Conservation (phyloP, 2,797 vertebrate species). For the Naso thynnoides region DNA sequence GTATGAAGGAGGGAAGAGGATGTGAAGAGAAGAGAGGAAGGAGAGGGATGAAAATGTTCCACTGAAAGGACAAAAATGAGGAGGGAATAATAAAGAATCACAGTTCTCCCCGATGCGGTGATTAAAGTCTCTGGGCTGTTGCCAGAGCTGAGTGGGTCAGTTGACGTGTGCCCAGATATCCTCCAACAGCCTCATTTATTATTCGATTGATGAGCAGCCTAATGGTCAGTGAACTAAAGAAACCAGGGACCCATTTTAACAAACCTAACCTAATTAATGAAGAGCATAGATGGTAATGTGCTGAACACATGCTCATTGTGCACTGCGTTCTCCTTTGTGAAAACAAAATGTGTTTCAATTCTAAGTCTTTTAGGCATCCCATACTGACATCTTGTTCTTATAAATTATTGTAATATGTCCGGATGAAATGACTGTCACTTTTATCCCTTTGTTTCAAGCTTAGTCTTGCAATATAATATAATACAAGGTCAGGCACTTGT, state of each 20-base stretch:
- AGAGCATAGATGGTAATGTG: conserved; percentile 23
- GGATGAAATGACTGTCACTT: conserved; percentile 3
- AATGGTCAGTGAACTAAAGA: conserved; percentile 86
- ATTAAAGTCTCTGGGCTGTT: conserved; percentile 43
- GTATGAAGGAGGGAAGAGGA: conserved; percentile 41
- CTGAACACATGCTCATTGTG: conserved; percentile 9
- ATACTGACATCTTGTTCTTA: background rate
- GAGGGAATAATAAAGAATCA: conserved; percentile 17
- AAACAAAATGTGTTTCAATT: background rate
- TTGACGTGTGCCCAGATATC: conserved; percentile 63
- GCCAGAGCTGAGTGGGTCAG: conserved; percentile 48
- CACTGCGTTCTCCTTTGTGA: conserved; percentile 26
- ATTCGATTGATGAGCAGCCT: conserved; percentile 81
- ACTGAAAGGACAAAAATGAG: conserved; percentile 41
- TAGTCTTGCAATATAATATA: conserved; percentile 7
- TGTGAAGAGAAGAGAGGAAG: conserved; percentile 17
- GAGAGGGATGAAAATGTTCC: conserved; percentile 22
- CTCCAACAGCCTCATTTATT: conserved; percentile 78
- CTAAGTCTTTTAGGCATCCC: background rate
- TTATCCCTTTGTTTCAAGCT: background rate
- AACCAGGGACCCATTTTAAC: conserved; percentile 53
- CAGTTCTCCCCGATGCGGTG: conserved; percentile 28
- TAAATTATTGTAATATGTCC: background rate
- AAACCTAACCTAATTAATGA: conserved; percentile 75
- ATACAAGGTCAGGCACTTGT: conserved; percentile 1